Evolutionary conservation across 2,888 invertebrate species (phyloP), one percentile per base, ranked within the genome.

Genomic region (Drosophila stalkeri): DNA sequence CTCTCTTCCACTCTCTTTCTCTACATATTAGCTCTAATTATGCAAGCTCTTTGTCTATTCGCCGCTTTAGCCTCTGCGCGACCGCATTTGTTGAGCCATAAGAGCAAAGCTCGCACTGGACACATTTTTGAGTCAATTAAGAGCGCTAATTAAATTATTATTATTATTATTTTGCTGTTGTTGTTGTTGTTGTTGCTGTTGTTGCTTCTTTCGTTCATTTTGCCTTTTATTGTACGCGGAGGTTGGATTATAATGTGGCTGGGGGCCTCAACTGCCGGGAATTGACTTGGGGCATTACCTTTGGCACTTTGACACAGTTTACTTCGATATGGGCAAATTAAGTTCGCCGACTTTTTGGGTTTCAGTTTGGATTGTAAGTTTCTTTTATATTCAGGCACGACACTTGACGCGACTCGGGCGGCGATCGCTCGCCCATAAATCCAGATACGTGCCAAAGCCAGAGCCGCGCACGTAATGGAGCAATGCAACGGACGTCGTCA

Each of bases 121-220:
- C 64, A 64, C 65, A 84, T 76, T 77, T 89, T 63, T 75, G 68
- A 73, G 72, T 80, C 89, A 86, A 86, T 86, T 86, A 86, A 85
- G 77, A 43, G 69, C 70, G 68, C 79, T 87, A 86, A 89, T 86
- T 86, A 80, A 86, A 80, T 86, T 89, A 89, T 87, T 77, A 74
- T 69, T 49, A 49, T 51, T 33, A 51, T 51, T 51, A 33, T 18
- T 18, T 33, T 33, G 49, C 31, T 49, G 49, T 33, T 33, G 49
- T 49, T 49, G 49, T 31, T 31, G 49, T 47, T 47, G 47, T 33
- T 33, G 49, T 49, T 49, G 49, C 12, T 33, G 49, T 49, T 49
- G 49, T 31, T 31, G 49, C 18, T 18, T 49, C 49, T 20, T 6
- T 49, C n/a, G 61, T 31, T 47, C n/a, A 65, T 11, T 23, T 60